A percentile compares a stretch with the other conserved stretches of the same genome.
These are phyloP conservation scores for Carcina quercana DNA, from an alignment of 2,888 invertebrate species.

Conservation along the genomic window DNA sequence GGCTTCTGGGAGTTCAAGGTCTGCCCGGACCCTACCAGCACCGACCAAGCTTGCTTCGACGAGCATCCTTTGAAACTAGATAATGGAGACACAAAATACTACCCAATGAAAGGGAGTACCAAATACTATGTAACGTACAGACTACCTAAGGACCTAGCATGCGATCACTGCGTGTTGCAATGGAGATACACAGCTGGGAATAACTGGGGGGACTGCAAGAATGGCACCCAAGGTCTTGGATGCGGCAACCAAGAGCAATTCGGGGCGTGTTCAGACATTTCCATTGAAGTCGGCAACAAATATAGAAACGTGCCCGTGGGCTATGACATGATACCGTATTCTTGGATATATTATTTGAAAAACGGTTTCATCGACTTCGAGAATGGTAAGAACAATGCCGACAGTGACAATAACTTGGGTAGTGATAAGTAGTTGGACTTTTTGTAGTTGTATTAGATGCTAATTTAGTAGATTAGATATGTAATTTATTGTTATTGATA, in stretches of 20 bases:
- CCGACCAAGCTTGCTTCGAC: slow-evolving; percentile 83
- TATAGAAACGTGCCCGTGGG: slow-evolving; percentile 21
- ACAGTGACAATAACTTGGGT: slow-evolving; percentile 6
- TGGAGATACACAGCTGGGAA: slow-evolving; percentile 91
- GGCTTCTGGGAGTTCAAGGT: slow-evolving; percentile 89
- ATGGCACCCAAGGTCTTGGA: slow-evolving; percentile 83
- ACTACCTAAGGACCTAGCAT: slow-evolving; percentile 76
- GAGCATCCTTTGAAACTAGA: slow-evolving; percentile 75
- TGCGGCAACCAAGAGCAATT: slow-evolving; percentile 92
- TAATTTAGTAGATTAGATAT: neutral
- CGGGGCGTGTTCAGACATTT: slow-evolving; percentile 85
- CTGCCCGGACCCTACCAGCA: slow-evolving; percentile 81
- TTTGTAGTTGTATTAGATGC: slow-evolving; percentile 2
- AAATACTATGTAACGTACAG: slow-evolving; percentile 80
- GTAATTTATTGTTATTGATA: neutral
- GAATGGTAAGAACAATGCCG: slow-evolving; percentile 24
- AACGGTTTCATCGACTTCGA: slow-evolving; percentile 27
- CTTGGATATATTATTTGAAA: slow-evolving; percentile 24
- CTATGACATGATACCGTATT: slow-evolving; percentile 25
- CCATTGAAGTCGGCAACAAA: slow-evolving; percentile 65
- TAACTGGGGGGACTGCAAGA: slow-evolving; percentile 83
- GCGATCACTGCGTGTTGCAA: slow-evolving; percentile 87
- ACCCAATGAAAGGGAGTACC: slow-evolving; percentile 79
- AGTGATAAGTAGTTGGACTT: slow-evolving; percentile 1
- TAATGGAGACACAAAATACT: slow-evolving; percentile 74